Conservation (phyloP, 1,140 invertebrate species). For the Aplysia californica region DNA sequence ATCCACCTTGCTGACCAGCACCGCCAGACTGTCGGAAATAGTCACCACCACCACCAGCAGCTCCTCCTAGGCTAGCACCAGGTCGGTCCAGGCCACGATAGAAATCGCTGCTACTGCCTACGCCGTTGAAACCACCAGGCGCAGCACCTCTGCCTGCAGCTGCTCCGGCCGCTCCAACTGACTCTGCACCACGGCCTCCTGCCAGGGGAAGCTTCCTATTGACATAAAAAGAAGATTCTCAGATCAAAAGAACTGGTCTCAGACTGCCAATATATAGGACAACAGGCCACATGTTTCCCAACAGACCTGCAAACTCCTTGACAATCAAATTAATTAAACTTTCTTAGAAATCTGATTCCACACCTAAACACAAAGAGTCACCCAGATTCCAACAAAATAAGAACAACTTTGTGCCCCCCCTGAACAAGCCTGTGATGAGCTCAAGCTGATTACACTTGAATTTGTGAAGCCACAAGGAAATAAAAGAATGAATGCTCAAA, state of each 20-base stretch:
- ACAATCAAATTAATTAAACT: too few species aligned
- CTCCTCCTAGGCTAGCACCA: constrained; percentile 12
- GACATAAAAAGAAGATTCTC: not conserved
- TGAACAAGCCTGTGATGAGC: too few species aligned
- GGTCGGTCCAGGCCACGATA: constrained; percentile 13
- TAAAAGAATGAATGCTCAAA: too few species aligned
- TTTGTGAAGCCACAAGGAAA: too few species aligned
- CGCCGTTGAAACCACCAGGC: not conserved
- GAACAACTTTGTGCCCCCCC: too few species aligned
- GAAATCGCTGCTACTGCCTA: constrained; percentile 17
- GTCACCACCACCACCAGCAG: not conserved
- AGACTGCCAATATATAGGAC: not conserved
- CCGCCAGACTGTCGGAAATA: constrained; percentile 1
- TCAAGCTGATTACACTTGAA: too few species aligned
- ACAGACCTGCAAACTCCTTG: not conserved
- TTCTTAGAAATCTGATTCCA: too few species aligned
- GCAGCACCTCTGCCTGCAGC: not conserved
- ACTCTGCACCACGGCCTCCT: not conserved
- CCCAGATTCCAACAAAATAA: too few species aligned
- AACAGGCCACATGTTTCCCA: not conserved
- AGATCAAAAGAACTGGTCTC: not conserved
- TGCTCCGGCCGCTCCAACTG: not conserved
- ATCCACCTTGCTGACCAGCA: constrained; percentile 8
- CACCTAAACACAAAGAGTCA: too few species aligned
- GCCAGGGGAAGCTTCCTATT: not conserved